Evolutionary conservation across 2,797 vertebrate genomes (phyloP).

Genomic region (Peromyscus nudipes): DNA sequence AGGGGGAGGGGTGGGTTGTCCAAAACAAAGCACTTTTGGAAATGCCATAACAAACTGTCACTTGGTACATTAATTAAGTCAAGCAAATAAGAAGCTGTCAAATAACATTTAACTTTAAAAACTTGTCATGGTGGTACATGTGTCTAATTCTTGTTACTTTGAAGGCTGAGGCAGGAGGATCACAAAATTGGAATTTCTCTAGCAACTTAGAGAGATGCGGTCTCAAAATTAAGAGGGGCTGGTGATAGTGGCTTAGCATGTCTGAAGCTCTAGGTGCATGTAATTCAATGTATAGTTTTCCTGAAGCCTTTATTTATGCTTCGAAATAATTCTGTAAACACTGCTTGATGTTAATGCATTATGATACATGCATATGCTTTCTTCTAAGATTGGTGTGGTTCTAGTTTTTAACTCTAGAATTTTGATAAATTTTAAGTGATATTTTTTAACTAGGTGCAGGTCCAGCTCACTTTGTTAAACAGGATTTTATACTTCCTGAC

Average conservation of each 20-base stretch:
- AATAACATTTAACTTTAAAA: neutral
- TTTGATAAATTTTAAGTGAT: neutral
- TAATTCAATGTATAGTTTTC: neutral
- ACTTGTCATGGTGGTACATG: neutral
- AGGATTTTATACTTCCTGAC: neutral
- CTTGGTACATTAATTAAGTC: neutral
- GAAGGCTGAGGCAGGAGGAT: neutral
- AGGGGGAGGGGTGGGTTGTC: accelerated
- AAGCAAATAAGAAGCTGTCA: neutral
- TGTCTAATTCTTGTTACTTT: neutral
- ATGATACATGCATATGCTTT: neutral
- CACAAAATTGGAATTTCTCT: neutral
- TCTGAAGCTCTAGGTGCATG: neutral
- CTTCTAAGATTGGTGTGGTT: neutral
- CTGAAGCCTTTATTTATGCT: neutral
- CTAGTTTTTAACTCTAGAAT: neutral
- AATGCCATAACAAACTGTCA: neutral
- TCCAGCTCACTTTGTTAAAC: neutral
- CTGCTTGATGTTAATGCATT: neutral
- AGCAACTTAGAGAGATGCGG: neutral
- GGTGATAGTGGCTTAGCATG: no score
- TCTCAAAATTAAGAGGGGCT: neutral
- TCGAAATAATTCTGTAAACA: neutral
- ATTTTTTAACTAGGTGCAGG: neutral
- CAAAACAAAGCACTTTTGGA: neutral